A percentile compares a stretch with the other conserved stretches of the same genome.
These are phyloP conservation scores for Operophtera brumata DNA, from an alignment of 2,888 invertebrate genomes.

Conservation along the genomic window DNA sequence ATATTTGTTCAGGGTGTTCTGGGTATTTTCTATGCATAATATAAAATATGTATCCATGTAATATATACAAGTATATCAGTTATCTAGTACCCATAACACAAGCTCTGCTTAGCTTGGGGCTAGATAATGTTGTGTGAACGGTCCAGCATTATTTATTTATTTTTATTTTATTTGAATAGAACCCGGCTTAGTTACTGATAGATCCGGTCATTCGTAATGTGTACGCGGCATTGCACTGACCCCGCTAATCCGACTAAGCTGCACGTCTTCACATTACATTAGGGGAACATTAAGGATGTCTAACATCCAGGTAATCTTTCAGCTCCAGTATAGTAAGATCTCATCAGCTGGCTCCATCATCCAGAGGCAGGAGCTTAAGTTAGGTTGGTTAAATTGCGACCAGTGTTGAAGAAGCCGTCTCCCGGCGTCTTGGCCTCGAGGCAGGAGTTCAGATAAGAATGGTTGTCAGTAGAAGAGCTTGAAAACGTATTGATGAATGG, in stretches of 20 bases:
- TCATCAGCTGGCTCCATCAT: neutral
- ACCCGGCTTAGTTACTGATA: too few species aligned
- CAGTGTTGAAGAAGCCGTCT: neutral
- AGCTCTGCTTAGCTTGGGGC: too few species aligned
- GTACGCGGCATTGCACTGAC: too few species aligned
- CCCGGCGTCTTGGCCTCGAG: neutral
- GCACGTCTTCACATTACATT: neutral
- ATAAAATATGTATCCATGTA: too few species aligned
- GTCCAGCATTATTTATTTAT: too few species aligned
- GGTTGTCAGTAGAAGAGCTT: slow-evolving; percentile 4
- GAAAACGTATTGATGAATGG: slow-evolving; percentile 9
- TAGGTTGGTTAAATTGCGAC: neutral
- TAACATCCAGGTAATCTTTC: neutral
- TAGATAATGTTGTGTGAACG: too few species aligned
- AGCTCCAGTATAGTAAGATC: neutral
- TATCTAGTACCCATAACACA: too few species aligned
- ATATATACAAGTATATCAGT: too few species aligned
- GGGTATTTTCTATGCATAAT: too few species aligned
- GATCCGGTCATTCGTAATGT: too few species aligned
- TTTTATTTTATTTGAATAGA: too few species aligned
- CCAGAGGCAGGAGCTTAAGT: neutral
- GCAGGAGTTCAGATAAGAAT: neutral
- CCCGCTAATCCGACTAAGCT: neutral
- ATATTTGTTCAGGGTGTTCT: too few species aligned
- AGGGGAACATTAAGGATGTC: slow-evolving; percentile 2